Conservation (phyloP, 1,140 invertebrate genomes). For the Drosophila kanapiae region DNA sequence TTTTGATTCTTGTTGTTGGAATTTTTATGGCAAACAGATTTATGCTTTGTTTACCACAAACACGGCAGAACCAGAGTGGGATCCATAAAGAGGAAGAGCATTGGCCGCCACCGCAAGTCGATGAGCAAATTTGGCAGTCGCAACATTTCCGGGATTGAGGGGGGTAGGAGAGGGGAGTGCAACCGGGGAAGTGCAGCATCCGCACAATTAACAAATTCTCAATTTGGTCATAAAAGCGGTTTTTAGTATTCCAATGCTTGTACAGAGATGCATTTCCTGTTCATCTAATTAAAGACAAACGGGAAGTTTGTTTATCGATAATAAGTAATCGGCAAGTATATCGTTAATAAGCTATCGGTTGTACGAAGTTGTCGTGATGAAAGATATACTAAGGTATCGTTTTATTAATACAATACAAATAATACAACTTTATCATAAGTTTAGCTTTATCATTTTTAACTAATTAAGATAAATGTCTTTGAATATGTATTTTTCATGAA, state of each 20-base stretch:
- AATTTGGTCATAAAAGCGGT: conserved; percentile 27
- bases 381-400: background rate
- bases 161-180: background rate
- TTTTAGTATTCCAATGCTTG: background rate
- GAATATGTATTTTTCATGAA: background rate
- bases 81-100: conserved; percentile 35
- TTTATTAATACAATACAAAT: too few relatives aligned
- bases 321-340: background rate
- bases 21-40: conserved; percentile 76
- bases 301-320: background rate
- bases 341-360: background rate
- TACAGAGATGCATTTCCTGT: conserved; percentile 5
- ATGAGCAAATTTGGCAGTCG: conserved; percentile 59
- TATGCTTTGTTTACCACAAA: conserved; percentile 72
- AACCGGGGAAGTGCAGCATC: conserved; percentile 62
- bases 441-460: background rate
- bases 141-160: conserved; percentile 65
- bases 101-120: conserved; percentile 21
- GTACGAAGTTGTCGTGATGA: background rate
- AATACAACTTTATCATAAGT: background rate
- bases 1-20: conserved; percentile 47
- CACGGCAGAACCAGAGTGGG: conserved; percentile 13
- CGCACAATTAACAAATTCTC: conserved; percentile 17
- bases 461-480: background rate
- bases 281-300: conserved; percentile 3